Percentiles rank a stretch among this genome's conserved stretches.
These are phyloP conservation scores for Germaria angustata DNA, from an alignment of 2,888 invertebrate species.

Conservation along the genomic window DNA sequence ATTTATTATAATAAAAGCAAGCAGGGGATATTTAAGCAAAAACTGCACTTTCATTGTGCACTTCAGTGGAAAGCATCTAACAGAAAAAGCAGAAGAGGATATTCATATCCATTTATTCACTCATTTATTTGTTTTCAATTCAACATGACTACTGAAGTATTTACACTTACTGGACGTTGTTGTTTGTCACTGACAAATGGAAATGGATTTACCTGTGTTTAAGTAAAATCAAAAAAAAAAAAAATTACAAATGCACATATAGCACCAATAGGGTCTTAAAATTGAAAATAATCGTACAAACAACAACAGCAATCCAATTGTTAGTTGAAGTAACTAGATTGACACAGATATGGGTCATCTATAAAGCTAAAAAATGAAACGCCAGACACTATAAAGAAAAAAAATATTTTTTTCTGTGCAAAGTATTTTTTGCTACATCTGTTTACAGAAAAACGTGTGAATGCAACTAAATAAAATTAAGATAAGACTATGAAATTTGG, in stretches of 20 bases:
- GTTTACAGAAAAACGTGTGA: no score
- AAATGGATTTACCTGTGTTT: slow-evolving; percentile 32
- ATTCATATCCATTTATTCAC: slow-evolving; percentile 13
- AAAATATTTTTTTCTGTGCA: no score
- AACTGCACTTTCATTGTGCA: neutral
- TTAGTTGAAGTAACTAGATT: slow-evolving; percentile 24
- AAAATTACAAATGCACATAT: neutral
- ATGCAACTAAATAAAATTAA: no score
- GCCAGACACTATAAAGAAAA: neutral
- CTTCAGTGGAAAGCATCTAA: neutral
- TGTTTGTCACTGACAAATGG: slow-evolving; percentile 54
- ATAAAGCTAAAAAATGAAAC: neutral
- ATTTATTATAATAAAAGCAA: neutral
- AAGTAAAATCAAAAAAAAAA: neutral
- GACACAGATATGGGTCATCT: slow-evolving; percentile 24
- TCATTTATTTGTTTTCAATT: slow-evolving; percentile 41
- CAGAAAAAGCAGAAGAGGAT: neutral
- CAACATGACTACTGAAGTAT: slow-evolving; percentile 23
- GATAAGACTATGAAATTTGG: no score
- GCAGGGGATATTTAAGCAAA: slow-evolving; percentile 33
- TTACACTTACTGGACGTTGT: slow-evolving; percentile 22
- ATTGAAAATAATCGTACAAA: neutral
- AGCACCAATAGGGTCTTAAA: neutral
- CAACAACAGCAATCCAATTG: neutral
- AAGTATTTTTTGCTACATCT: no score